These are phyloP conservation scores for Sprattus sprattus DNA, from an alignment of 2,113 vertebrate species.

Conservation along the genomic window DNA sequence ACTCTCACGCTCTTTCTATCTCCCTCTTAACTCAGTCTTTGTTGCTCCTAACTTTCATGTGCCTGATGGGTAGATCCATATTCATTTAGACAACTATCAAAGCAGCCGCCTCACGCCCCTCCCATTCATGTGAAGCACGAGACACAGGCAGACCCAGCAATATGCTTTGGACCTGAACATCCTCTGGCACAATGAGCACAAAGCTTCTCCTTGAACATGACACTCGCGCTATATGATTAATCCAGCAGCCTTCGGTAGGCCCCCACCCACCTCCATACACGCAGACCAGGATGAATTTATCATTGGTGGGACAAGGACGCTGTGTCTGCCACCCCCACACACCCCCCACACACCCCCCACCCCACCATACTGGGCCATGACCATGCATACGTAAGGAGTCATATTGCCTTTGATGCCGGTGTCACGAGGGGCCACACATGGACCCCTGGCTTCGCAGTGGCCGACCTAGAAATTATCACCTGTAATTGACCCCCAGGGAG, in stretches of 20 bases:
- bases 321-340: constrained; percentile 46
- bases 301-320: constrained; percentile 59
- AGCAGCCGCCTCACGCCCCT: neutral
- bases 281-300: constrained; percentile 53
- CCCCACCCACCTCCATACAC: neutral
- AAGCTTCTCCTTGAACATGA: constrained; percentile 61
- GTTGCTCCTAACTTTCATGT: neutral
- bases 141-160: neutral
- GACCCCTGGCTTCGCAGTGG: constrained; percentile 55
- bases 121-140: neutral
- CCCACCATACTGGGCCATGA: constrained; percentile 26
- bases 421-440: constrained; percentile 45
- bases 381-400: constrained; percentile 56
- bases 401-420: constrained; percentile 52
- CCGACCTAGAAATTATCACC: constrained; percentile 63
- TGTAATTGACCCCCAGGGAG: constrained; percentile 60
- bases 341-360: constrained; percentile 2
- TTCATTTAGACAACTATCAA: neutral
- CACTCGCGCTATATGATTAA: constrained; percentile 62
- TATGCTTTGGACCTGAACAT: no score
- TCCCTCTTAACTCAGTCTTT: neutral
- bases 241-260: constrained; percentile 41
- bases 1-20: neutral
- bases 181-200: neutral
- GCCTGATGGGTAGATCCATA: neutral